Evolutionary conservation across 2,113 vertebrate species (phyloP), one percentile per base, ranked within the genome.

Genomic region (Zosterops pallidus): DNA sequence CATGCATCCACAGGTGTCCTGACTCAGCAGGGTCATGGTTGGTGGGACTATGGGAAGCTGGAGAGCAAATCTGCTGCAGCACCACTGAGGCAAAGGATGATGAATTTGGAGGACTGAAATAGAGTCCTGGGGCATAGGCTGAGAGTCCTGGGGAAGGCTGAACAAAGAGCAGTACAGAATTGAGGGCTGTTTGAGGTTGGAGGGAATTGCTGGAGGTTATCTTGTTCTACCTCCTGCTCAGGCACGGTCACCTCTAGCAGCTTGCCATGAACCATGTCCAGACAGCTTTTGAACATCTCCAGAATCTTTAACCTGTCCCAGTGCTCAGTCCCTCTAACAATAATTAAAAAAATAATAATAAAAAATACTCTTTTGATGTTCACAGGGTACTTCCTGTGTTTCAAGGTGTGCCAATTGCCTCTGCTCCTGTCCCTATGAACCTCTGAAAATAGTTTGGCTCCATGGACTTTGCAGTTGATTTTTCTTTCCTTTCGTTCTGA

Each of bases 1-100:
- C 2, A 0, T 9, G 4, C 5, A 42, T 1, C 3, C 1, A 2
- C 6, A 42, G 6, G 6, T 28, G 22, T 2, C 10, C 18, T 23
- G 5, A 9, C 19, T 42, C 9, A 2, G 2, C 1, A 6, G 15
- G 14, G 19, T 19, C 15, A 3, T 19, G 7, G 8, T 21, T 19
- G 20, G 28, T 6, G 25, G 33, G 28, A 11, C 3, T 39, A 7
- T 33, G 24, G 33, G 31, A 19, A 89, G 7, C 35, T 62, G 53
- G n/a, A 86, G 17, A 31, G 1, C 0, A 2, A 4, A 8, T n/a
- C 16, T 53, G 9, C 11, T 55, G 20, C 26, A 22, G 2, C 14
- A 14, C 28, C 20, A 2, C 29, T 64, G n/a, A 24, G 8, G 9
- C 33, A 55, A 17, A 2, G 5, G 3, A 18, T 59, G 41, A 39